Evolutionary conservation across 2,113 vertebrate genomes (phyloP), one percentile per base, ranked within the genome.

Genomic region (Bubalus kerabau): DNA sequence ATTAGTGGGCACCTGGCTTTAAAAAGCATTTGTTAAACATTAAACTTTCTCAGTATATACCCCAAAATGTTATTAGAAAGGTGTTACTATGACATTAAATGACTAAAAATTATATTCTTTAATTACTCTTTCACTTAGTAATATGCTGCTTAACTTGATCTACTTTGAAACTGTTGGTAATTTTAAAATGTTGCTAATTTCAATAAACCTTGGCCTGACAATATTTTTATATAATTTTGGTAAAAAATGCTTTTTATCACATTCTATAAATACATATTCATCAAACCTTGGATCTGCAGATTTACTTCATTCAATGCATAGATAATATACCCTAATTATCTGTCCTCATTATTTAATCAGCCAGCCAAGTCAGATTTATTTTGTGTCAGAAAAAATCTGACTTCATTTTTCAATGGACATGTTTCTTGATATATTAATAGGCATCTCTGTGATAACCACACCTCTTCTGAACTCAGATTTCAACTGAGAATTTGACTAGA

Each of bases 291-390:
- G 74, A 84, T 92, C 90, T 95, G 13, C 46, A 85, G 52, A 85
- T 82, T 95, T 97, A 93, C 52, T 32, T 90, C 85, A 90, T 83
- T 67, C 78, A 92, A 2, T 85, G 24, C 36, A 76, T 82, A 92
- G 93, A 50, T 97, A 96, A 95, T 90, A 90, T 85, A 52, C 23
- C 52, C 87, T 92, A 97, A 92, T 90, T 95, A 89, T 95, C 90
- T 95, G 82, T 95, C 90, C 86, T 88, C 57, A 90, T 92, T 71
- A 90, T 97, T 97, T 92, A 97, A 95, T 95, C 88, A 95, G 16
- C 62, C 93, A 96, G 52, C 48, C 87, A 95, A 94, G 82, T 90
- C 81, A 92, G 46, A 92, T 97, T 96, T 97, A 81, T 94, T 94
- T 90, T 94, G 56, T 96, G 90, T 92, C 62, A 92, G 74, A 91